Base-by-base conservation (phyloP, 2,113 vertebrate genomes). In the Mormoops blainvillei region DNA sequence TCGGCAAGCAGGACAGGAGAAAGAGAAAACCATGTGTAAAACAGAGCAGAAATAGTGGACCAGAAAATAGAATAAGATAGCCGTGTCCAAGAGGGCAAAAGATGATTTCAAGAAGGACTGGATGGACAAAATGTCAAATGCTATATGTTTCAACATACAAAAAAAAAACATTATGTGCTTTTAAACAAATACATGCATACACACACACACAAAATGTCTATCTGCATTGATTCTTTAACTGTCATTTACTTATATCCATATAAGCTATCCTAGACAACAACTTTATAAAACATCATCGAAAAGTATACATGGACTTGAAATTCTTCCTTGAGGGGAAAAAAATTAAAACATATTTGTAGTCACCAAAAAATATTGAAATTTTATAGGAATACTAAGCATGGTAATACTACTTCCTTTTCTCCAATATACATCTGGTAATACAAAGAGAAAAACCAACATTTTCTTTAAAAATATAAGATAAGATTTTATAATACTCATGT, bases 391-490 rank as follows among this genome's bases (percentile, higher is more conserved):
- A 67, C 3, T 24, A 74, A 87, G 5, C 28, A 89, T 78, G 7
- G 28, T 74, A 86, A 81, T 83, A 54, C 20, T 83, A 54, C 20
- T 76, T 96, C 67, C 16, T 91, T 96, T 96, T 91, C 28, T 70
- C 26, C 13, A 33, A 73, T 45, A 84, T 7, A 58, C 22, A 63
- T 67, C 77, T 65, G 0, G 22, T 63, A 78, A 91, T 88, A 94
- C 86, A 88, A 90, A 91, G 1, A 78, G 5, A 91, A 94, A 94
- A 78, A 70, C 0, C 20, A 92, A 9, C 12, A 48, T 81, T 94
- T 89, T 58, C 67, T 81, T 93, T 81, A 54, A 80, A 96, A 87
- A 52, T 84, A 26, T 7, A 91, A 45, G 11, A 26, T 7, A 91
- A 45, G 11, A 85, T 26, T 85, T 81, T 68, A 31, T 33, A 94